Evolutionary conservation across 2,888 invertebrate species (phyloP).

Genomic region (Neoascia interrupta): DNA sequence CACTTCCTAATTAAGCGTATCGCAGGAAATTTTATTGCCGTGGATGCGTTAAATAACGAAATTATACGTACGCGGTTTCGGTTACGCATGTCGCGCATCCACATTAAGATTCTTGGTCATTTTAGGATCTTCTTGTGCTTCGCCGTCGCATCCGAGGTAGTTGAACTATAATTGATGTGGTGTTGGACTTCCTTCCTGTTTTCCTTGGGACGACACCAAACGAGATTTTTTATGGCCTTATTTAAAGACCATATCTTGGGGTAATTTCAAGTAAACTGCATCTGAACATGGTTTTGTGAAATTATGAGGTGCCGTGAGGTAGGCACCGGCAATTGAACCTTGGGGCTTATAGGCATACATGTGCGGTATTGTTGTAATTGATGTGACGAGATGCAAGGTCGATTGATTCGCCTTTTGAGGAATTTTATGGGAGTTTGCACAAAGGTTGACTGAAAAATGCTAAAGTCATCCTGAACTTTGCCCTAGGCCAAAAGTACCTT

Average conservation of each 20-base stretch:
- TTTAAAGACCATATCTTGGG: neutral
- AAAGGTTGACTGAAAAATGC: too few species aligned
- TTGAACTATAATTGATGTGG: constrained; percentile 48
- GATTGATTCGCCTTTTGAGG: too few species aligned
- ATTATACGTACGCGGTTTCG: constrained; percentile 18
- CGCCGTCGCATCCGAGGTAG: constrained; percentile 20
- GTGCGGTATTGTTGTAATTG: neutral
- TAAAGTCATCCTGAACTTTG: too few species aligned
- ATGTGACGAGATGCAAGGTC: too few species aligned
- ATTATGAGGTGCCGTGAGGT: neutral
- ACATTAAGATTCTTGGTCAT: constrained; percentile 48
- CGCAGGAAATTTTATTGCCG: constrained; percentile 13
- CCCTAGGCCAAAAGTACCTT: too few species aligned
- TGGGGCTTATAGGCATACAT: neutral
- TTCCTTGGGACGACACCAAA: constrained; percentile 52
- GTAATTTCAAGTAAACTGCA: neutral
- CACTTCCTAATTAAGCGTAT: constrained; percentile 56
- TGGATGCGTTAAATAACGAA: constrained; percentile 18
- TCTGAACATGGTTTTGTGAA: too few species aligned
- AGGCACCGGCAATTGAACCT: neutral
- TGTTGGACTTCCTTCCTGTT: constrained; percentile 56
- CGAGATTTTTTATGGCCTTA: constrained; percentile 39
- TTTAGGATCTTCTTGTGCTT: constrained; percentile 12
- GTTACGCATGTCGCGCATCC: constrained; percentile 33
- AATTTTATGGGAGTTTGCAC: too few species aligned